Evolutionary conservation across 2,888 invertebrate species (phyloP), one percentile per base, ranked within the genome.

Genomic region (Lottia scabra): DNA sequence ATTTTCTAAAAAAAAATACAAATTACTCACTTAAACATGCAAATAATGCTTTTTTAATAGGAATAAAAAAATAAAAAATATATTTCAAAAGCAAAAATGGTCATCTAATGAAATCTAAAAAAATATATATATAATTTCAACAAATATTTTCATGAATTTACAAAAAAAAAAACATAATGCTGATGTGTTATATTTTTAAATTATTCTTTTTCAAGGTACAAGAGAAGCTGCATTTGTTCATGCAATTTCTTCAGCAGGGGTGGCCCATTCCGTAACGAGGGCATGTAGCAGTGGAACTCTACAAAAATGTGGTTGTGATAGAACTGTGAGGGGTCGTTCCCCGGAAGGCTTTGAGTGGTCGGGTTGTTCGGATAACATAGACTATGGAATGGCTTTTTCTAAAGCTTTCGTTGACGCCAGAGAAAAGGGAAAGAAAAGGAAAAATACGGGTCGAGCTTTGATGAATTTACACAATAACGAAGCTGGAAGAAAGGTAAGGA

Each of bases 401-500:
- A 91, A 96, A 79, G 93, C 94, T 85, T 98, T 98, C 91, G 93
- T 97, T 81, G 97, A 98, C 90, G 95, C 96, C 67, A 91, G 96
- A 65, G 97, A 98, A 90, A 91, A 95, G 80, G 81, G 81, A 67
- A 90, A 96, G 95, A 91, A 97, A 96, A 94, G 81, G 69, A 94
- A 94, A 66, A 92, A 96, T 74, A 95, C 95, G 78, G 94, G 94
- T 45, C 92, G 97, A 74, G 95, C 95, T 77, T 92, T 98, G 78
- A 98, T 99, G 96, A 98, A 99, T 84, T 91, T 98, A 72, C 98
- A 98, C 90, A 99, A 99, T 90, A 98, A 98, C 91, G 93, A 96
- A 86, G 98, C 96, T 68, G 98, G 98, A 68, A 92, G 98, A 90
- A 96, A 95, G 95, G 98, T 98, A 90, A 91, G 38, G n/a, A 56